These are phyloP conservation scores for Tiphia femorata DNA, from an alignment of 2,888 invertebrate genomes.

Conservation along the genomic window DNA sequence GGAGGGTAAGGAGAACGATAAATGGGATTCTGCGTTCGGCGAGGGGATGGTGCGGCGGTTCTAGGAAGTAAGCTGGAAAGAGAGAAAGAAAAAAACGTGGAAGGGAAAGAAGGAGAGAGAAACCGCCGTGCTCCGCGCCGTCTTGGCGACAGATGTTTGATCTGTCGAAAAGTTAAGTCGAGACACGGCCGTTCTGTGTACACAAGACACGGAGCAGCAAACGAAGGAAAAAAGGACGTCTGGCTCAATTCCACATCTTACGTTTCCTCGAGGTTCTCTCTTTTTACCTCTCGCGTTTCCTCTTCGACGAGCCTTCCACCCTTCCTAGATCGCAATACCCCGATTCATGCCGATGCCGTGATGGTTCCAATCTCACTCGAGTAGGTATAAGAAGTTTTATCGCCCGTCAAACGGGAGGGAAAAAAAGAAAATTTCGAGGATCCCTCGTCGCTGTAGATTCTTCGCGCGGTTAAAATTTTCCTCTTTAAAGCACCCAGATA, in stretches of 20 bases:
- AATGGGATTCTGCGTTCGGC: slow-evolving; percentile 28
- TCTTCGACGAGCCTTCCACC: slow-evolving; percentile 6
- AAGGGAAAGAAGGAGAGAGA: slow-evolving; percentile 8
- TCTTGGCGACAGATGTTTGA: slow-evolving; percentile 39
- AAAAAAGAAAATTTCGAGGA: no score
- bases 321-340: no score
- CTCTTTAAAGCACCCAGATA: no score
- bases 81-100: neutral
- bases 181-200: no score
- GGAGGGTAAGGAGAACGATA: slow-evolving; percentile 21
- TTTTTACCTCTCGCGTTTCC: slow-evolving; percentile 4
- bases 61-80: neutral
- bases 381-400: no score
- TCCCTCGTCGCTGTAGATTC: no score
- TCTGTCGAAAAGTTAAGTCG: slow-evolving; percentile 33
- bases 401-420: no score
- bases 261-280: slow-evolving; percentile 6
- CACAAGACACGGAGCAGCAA: neutral
- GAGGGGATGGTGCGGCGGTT: neutral
- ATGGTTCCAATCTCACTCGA: no score
- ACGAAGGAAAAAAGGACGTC: neutral
- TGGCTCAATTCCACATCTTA: neutral
- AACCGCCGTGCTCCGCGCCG: no score
- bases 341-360: no score
- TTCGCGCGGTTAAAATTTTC: no score